Base-by-base conservation (phyloP, 2,888 invertebrate genomes). In the Orthosia incerta region DNA sequence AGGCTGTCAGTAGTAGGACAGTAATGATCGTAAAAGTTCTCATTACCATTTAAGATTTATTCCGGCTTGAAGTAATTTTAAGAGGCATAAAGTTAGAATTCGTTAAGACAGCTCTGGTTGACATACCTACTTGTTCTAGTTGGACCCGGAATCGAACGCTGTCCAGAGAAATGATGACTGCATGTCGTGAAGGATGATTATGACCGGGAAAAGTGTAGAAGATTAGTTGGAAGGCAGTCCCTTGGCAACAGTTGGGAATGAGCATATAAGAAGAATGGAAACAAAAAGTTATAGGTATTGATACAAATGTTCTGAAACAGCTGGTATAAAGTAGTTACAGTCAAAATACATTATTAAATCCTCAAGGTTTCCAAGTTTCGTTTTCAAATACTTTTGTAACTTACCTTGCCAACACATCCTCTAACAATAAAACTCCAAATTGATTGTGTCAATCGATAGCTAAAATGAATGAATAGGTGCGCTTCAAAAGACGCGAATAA, bases 21-120 rank as follows among this genome's bases (percentile, higher is more conserved):
- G 79, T 79, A 72, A 86, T 83, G 76, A 80, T 79, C 82, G 71
- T 85, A 80, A 83, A 84, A 72, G 56, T 75, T 73, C 71, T 86
- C 78, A 83, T 82, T 77, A 82, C 66, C 66, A 68, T 70, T 74
- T 51, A 70, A 71, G 63, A 78, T 78, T 79, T 77, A 79, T 76
- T 74, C 56, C 18, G 23, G 48, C 71, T 62, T 39, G 53, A 62
- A 60, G 50, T 73, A 56, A 73, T 82, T 82, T 74, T 50, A 50
- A 26, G 15, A 69, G 53, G 26, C 23, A 57, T 67, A 64, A 66
- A 71, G 26, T 51, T 57, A 59, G 45, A 59, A 73, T 71, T 46
- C 16, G 26, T 64, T 68, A 18, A 45, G 63, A 51, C 31, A 45
- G 56, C 23, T 53, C 20, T 26, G 39, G 23, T 53, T 66, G 61